Evolutionary conservation across 2,113 vertebrate species (phyloP), one percentile per base, ranked within the genome.

Genomic region (Apeltes quadracus): DNA sequence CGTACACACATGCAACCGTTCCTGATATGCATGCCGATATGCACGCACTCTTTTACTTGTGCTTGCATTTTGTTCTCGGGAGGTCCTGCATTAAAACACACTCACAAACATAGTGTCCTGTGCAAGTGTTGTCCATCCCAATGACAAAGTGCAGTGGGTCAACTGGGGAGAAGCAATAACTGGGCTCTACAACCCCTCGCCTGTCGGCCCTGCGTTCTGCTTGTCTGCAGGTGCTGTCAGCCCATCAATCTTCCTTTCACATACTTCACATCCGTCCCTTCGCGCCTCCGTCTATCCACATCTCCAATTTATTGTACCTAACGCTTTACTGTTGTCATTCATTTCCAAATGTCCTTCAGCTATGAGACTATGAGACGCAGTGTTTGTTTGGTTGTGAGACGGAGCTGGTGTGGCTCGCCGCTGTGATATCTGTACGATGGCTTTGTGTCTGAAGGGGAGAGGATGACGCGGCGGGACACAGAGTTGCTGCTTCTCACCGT

Each of bases 201-300:
- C 84, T 87, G 68, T 88, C 84, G 87, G 56, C 75, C 48, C 46
- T 51, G 64, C 75, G 89, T 84, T 86, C 78, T 75, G 70, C 66
- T 82, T 86, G 75, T 63, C 91, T 89, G 79, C 83, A 82, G 84
- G 84, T 38, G 77, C 83, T 88, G 87, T 90, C 90, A 88, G 79
- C 50, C 68, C 65, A 34, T 91, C 85, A 87, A 63, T 91, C 87
- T 77, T 58, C 58, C 74, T 75, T 71, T 81, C 62, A 78, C 64
- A 75, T 61, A 38, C 36, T 76, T 25, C 67, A 70, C 67, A 32
- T 70, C 61, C 51, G 59, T 27, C 57, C 57, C 46, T 68, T 29
- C 51, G 55, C 48, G 61, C 36, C 55, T 76, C 39, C 51, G 71
- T 32, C 55, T 65, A 41, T 62, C 56, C 34, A 41, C 54, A 9